Evolutionary conservation across 2,888 invertebrate genomes (phyloP), one percentile per base, ranked within the genome.

Genomic region (Lysandra coridon): DNA sequence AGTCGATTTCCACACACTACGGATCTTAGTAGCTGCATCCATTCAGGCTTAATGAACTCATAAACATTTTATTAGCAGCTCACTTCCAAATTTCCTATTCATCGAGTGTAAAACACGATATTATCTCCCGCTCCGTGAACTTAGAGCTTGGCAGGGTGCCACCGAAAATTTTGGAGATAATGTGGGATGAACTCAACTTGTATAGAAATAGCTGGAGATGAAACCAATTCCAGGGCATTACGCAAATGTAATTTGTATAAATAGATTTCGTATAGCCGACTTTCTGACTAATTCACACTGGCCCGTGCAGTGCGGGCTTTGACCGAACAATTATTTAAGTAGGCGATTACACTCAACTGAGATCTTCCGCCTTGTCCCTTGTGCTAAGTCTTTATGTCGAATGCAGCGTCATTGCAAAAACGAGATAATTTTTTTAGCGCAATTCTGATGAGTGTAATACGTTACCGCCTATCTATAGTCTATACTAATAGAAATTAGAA

Each of bases 101-200:
- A 17, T 69, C 33, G 74, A 3, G 2, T 74, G 23, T 44, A 44
- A n/a, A 23, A 74, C 74, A 74, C 44, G 23, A 78, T 78, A 77
- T 37, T 57, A 60, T 53, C 6, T 76, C 7, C 49, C 49, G 23
- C 53, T 79, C 33, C 23, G 73, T 60, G 60, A 23, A 57, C 74
- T 60, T 83, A 80, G 49, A 78, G 77, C 81, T 83, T 83, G 83
- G 83, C 83, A 73, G 23, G 60, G 40, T 82, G 83, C 83, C 82
- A 84, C 75, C 77, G 78, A 81, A 82, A 81, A 82, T 79, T 78
- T 81, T 81, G 78, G 80, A 74, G 76, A 82, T 81, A 79, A 79
- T 82, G 80, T 79, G 62, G 79, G 73, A 73, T 84, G 81, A 80
- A 79, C 62, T 73, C 78, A 75, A 76, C 40, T 49, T 62, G 77